Conservation (phyloP, 92 coral and sea anemone genomes). For the Anthopleura xanthogrammica region DNA sequence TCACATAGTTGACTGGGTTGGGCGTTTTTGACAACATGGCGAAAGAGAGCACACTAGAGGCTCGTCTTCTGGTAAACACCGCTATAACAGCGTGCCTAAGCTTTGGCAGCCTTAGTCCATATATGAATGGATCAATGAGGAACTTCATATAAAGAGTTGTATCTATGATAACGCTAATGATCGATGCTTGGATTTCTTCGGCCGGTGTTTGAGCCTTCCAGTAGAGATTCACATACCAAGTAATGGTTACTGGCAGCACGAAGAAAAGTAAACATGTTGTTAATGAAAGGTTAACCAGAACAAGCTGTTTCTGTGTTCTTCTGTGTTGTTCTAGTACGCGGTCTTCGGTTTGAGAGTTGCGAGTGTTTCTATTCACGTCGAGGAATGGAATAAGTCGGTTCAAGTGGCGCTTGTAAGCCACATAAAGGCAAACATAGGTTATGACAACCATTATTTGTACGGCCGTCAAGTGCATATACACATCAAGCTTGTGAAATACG, state of each 20-base stretch:
- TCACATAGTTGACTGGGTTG: neutral
- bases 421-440: slow-evolving; percentile 52
- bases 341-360: neutral
- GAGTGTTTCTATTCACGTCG: neutral
- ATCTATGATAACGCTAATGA: slow-evolving; percentile 50
- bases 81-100: slow-evolving; percentile 53
- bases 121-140: slow-evolving; percentile 71
- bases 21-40: slow-evolving; percentile 29
- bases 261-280: slow-evolving; percentile 58
- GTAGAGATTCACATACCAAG: slow-evolving; percentile 68
- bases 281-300: slow-evolving; percentile 47
- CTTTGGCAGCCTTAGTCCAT: slow-evolving; percentile 64
- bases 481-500: slow-evolving; percentile 52
- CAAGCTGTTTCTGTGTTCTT: slow-evolving; percentile 52
- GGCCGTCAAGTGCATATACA: slow-evolving; percentile 52
- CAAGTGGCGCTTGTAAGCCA: slow-evolving; percentile 61
- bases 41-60: slow-evolving; percentile 13
- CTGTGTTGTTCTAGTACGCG: slow-evolving; percentile 34
- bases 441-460: slow-evolving; percentile 52
- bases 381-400: slow-evolving; percentile 21
- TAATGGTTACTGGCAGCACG: slow-evolving; percentile 53
- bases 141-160: slow-evolving; percentile 65
- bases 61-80: slow-evolving; percentile 31
- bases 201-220: slow-evolving; percentile 33
- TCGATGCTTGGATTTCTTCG: slow-evolving; percentile 32